Conservation (phyloP, 2,888 invertebrate species). For the Agrotis exclamationis region DNA sequence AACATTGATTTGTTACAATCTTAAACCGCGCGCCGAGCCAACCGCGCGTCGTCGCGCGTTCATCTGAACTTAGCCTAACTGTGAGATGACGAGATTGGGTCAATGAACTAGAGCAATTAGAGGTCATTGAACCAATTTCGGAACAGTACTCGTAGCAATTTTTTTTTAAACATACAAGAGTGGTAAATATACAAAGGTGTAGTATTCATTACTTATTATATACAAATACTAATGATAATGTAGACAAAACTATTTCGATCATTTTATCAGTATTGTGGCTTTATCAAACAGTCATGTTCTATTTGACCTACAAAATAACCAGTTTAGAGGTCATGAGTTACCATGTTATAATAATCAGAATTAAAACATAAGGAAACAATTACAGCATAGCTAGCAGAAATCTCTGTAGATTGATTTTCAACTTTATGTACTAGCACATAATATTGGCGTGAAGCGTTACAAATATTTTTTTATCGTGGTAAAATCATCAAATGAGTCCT, state of each 20-base stretch:
- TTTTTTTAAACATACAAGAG: neutral
- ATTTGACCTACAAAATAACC: constrained; percentile 25
- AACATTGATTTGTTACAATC: too few relatives aligned
- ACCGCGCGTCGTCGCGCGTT: too few relatives aligned
- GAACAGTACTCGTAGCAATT: neutral
- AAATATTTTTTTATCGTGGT: too few relatives aligned
- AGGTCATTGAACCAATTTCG: constrained; percentile 7
- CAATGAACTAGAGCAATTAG: constrained; percentile 29
- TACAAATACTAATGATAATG: neutral
- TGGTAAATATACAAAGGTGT: neutral
- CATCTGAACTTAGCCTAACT: too few relatives aligned
- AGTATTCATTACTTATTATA: neutral
- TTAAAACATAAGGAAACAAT: neutral
- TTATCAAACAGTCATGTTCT: constrained; percentile 6
- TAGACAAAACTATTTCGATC: neutral
- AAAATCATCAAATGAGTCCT: too few relatives aligned
- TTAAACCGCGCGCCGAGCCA: too few relatives aligned
- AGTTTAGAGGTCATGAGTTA: constrained; percentile 17
- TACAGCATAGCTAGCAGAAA: too few relatives aligned
- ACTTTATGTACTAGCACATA: too few relatives aligned
- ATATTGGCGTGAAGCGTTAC: too few relatives aligned
- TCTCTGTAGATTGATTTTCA: too few relatives aligned
- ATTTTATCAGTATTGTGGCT: neutral
- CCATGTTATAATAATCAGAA: neutral
- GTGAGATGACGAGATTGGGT: constrained; percentile 27